Base-by-base conservation (phyloP, 2,113 vertebrate genomes). In the Phoenicopterus ruber region DNA sequence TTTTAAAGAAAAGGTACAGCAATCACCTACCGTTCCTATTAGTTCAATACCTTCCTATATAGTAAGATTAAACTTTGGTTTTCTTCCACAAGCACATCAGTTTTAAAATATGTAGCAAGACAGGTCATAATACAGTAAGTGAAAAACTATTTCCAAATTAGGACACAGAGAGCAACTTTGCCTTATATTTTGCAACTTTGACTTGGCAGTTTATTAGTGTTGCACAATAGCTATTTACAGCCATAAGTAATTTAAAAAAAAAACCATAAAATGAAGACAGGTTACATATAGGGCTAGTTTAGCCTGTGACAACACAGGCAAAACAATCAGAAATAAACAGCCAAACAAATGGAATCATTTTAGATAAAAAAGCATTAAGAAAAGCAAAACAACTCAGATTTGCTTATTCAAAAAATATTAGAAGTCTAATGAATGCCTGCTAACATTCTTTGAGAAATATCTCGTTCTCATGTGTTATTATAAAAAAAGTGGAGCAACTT, bases 101-200 rank as follows among this genome's bases (percentile, higher is more conserved):
- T n/a, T 54, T 55, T 55, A 59, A 92, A 88, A 61, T n/a, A 94
- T 54, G 57, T 1, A 61, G 63, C 63, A 81, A 40, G 57, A 69
- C 58, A 67, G 44, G 73, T 38, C 44, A n/a, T 18, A 70, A 66
- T 18, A 57, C 13, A 83, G 31, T 12, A 70, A 69, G 54, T 7
- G 46, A 67, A 79, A 78, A 94, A 19, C 4, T 32, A 80, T 61
- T 95, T 82, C 94, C 94, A 96, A 97, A 97, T 95, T 92, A 95
- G 96, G 95, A 57, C 55, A 89, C 28, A 87, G 29, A 86, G 29
- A 84, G 25, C 12, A 69, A 65, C 76, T 55, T 67, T 69, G 26
- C 42, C 34, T 59, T 50, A 42, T 42, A 65, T 93, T 96, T 92
- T 93, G 88, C 82, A 93, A 74, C 25, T 86, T 32, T 58, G 44